A percentile compares a stretch with the other conserved stretches of the same genome.
These are phyloP conservation scores for Manduca sexta DNA, from an alignment of 1,140 invertebrate genomes.

Conservation along the genomic window DNA sequence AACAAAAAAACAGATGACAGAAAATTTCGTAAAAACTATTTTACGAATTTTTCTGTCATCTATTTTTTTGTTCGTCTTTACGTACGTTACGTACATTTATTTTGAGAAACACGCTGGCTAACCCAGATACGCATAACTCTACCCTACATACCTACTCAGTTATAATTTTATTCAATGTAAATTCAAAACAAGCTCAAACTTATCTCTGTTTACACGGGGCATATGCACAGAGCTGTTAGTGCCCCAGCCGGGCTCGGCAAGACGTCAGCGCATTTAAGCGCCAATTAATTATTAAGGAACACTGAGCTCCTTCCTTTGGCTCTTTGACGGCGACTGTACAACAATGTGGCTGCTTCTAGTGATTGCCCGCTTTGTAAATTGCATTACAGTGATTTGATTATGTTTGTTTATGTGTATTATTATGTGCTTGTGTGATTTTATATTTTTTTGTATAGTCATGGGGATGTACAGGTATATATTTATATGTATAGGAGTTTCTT, in stretches of 20 bases:
- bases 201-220: conserved; percentile 18
- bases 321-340: conserved; percentile 61
- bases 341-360: conserved; percentile 58
- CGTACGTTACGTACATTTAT: too few relatives aligned
- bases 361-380: conserved; percentile 66
- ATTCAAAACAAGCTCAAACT: conserved; percentile 20
- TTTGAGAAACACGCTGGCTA: too few relatives aligned
- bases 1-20: too few relatives aligned
- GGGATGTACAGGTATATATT: neutral
- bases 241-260: conserved; percentile 38
- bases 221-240: conserved; percentile 48
- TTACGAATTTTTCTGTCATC: too few relatives aligned
- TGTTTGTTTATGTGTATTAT: conserved; percentile 29
- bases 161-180: neutral
- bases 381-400: conserved; percentile 47
- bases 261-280: conserved; percentile 67
- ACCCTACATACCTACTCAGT: too few relatives aligned
- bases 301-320: conserved; percentile 53
- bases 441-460: neutral
- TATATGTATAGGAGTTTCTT: too few relatives aligned
- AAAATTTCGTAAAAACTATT: too few relatives aligned
- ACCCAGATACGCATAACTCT: too few relatives aligned
- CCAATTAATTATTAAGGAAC: conserved; percentile 68
- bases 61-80: too few relatives aligned
- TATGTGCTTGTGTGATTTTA: conserved; percentile 2